These are phyloP conservation scores for Lasioglossum pauxillum DNA, from an alignment of 2,888 invertebrate genomes.

Conservation along the genomic window DNA sequence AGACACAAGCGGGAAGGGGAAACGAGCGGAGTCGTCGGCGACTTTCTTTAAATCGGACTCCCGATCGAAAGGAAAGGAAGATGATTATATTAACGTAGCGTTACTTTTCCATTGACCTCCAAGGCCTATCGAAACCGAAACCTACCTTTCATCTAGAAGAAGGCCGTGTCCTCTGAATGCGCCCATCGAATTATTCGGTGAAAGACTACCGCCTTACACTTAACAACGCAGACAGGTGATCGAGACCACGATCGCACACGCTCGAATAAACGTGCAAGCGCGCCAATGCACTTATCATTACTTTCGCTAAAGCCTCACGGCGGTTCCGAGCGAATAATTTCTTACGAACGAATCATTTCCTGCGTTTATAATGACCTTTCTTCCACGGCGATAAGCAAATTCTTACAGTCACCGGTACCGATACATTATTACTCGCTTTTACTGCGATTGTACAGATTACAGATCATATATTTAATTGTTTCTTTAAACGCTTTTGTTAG, in stretches of 20 bases:
- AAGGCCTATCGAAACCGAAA: constrained; percentile 75
- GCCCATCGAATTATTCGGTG: constrained; percentile 62
- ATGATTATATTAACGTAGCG: constrained; percentile 62
- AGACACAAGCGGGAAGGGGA: constrained; percentile 12
- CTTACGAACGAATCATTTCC: constrained; percentile 61
- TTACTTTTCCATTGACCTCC: constrained; percentile 74
- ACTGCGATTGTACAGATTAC: not conserved
- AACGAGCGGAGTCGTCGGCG: constrained; percentile 41
- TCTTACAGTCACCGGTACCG: not conserved
- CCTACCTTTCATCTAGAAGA: constrained; percentile 63
- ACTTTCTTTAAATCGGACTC: constrained; percentile 69
- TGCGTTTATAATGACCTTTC: constrained; percentile 52
- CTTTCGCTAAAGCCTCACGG: constrained; percentile 66
- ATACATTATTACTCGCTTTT: not conserved
- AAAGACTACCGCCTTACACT: constrained; percentile 59
- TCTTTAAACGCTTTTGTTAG: too few relatives aligned
- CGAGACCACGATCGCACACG: not conserved
- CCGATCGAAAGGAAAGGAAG: constrained; percentile 58
- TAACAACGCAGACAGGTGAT: not conserved
- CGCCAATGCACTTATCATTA: constrained; percentile 51
- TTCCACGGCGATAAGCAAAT: constrained; percentile 32
- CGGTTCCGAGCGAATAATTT: constrained; percentile 54
- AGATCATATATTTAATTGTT: not conserved
- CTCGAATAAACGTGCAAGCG: constrained; percentile 1
- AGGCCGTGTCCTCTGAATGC: constrained; percentile 54